These are phyloP conservation scores for Nothobranchius furzeri DNA, from an alignment of 2,113 vertebrate genomes.

Conservation along the genomic window DNA sequence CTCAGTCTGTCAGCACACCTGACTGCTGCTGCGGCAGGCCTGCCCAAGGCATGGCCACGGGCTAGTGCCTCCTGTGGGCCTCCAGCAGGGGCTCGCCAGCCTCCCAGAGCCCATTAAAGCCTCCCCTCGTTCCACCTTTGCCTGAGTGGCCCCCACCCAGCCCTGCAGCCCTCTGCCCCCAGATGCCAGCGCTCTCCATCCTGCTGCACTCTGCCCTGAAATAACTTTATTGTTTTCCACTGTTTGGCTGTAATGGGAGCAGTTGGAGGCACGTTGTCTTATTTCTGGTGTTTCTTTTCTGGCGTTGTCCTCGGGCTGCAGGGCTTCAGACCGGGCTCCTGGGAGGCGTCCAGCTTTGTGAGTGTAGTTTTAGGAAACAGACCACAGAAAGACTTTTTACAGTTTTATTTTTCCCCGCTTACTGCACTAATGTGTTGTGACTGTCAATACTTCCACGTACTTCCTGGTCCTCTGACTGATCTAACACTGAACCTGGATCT, in stretches of 20 bases:
- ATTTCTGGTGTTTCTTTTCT: slow-evolving; percentile 44
- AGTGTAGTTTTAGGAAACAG: slow-evolving; percentile 67
- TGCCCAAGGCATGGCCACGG: slow-evolving; percentile 85
- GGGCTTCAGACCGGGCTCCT: slow-evolving; percentile 58
- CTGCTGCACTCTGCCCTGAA: slow-evolving; percentile 45
- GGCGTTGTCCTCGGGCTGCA: slow-evolving; percentile 70
- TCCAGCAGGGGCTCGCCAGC: slow-evolving; percentile 60
- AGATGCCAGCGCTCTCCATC: slow-evolving; percentile 70
- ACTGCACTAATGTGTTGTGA: slow-evolving; percentile 67
- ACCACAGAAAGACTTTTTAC: slow-evolving; percentile 55
- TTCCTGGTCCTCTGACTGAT: slow-evolving; percentile 31
- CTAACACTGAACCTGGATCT: slow-evolving; percentile 43
- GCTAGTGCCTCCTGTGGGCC: slow-evolving; percentile 80
- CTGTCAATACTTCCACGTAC: slow-evolving; percentile 50
- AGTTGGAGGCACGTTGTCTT: slow-evolving; percentile 62
- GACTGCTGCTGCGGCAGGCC: slow-evolving; percentile 78
- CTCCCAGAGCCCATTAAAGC: slow-evolving; percentile 79
- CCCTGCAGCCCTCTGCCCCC: slow-evolving; percentile 69
- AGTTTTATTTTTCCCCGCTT: slow-evolving; percentile 30
- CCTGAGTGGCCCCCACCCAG: slow-evolving; percentile 57
- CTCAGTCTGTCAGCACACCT: slow-evolving; percentile 80
- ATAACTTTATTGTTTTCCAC: slow-evolving; percentile 70
- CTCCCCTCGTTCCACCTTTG: slow-evolving; percentile 54
- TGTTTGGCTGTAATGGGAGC: slow-evolving; percentile 59
- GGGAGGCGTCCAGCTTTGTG: slow-evolving; percentile 43